Conservation (phyloP, 2,888 invertebrate species). For the Hydriomena furcata region DNA sequence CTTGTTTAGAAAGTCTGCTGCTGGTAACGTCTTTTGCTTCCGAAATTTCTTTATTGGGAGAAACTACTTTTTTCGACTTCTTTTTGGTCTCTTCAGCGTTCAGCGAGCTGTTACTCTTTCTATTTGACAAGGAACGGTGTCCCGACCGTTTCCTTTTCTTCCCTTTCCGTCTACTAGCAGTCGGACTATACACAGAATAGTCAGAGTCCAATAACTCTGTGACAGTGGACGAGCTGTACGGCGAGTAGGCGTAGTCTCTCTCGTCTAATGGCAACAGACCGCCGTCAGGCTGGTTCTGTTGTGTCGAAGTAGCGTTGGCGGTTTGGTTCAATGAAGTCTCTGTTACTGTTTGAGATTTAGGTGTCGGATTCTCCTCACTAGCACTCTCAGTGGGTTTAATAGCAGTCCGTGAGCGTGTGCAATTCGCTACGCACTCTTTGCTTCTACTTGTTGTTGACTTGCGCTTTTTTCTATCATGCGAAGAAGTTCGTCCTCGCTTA, state of each 20-base stretch:
- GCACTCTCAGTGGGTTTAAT: slow-evolving; percentile 72
- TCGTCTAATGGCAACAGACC: slow-evolving; percentile 78
- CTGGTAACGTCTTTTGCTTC: slow-evolving; percentile 55
- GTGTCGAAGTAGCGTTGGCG: slow-evolving; percentile 52
- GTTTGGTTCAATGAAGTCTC: slow-evolving; percentile 51
- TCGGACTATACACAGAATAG: slow-evolving; percentile 78
- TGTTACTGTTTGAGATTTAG: slow-evolving; percentile 51
- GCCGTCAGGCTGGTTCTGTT: slow-evolving; percentile 62
- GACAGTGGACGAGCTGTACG: slow-evolving; percentile 77
- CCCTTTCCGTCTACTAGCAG: slow-evolving; percentile 68
- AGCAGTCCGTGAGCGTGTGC: slow-evolving; percentile 79
- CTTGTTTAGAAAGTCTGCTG: slow-evolving; percentile 53
- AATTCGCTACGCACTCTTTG: slow-evolving; percentile 73
- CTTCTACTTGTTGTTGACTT: slow-evolving; percentile 57
- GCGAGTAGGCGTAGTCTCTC: slow-evolving; percentile 78
- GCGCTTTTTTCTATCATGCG: slow-evolving; percentile 74
- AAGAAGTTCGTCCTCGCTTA: slow-evolving; percentile 67
- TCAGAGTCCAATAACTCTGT: slow-evolving; percentile 78
- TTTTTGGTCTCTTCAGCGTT: slow-evolving; percentile 68
- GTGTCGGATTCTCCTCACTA: slow-evolving; percentile 62
- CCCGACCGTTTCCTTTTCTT: slow-evolving; percentile 75
- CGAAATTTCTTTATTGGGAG: slow-evolving; percentile 61
- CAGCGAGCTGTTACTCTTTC: slow-evolving; percentile 64
- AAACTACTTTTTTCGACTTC: slow-evolving; percentile 80
- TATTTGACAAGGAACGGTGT: slow-evolving; percentile 68